phyloP scores from a whole-genome alignment of 2,888 invertebrate genomes.

The Ellobium chinense region DNA sequence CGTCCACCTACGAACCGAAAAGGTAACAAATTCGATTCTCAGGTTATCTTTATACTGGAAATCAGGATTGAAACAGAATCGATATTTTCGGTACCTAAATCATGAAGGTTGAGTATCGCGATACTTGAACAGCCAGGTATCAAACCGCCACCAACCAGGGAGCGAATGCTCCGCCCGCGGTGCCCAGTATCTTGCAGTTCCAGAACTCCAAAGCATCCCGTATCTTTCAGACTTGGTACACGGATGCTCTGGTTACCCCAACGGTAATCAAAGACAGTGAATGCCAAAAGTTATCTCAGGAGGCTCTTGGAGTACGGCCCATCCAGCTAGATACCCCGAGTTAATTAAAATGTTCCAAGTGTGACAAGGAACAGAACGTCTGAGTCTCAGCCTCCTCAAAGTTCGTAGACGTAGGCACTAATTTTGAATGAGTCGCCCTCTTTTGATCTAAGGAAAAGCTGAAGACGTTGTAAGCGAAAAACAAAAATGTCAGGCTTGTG shows the following conservation, averaged over 20 bases:
- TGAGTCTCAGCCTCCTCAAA: background rate
- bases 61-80: too few species aligned
- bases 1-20: too few species aligned
- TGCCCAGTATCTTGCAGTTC: background rate
- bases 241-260: background rate
- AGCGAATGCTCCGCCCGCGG: background rate
- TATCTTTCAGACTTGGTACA: background rate
- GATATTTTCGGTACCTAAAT: too few species aligned
- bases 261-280: constrained; percentile 13
- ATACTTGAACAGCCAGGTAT: too few species aligned
- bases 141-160: too few species aligned
- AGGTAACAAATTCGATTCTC: too few species aligned
- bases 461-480: too few species aligned
- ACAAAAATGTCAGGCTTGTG: too few species aligned
- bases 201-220: background rate
- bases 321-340: background rate
- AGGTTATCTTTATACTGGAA: too few species aligned
- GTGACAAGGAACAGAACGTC: constrained; percentile 3
- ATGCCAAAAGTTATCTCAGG: background rate
- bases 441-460: constrained; percentile 2
- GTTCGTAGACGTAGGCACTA: background rate
- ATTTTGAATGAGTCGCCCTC: background rate
- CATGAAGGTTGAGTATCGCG: too few species aligned
- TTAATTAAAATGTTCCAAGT: constrained; percentile 26
- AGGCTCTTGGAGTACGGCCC: background rate